A percentile compares a stretch with the other conserved stretches of the same genome.
Evolutionary conservation across 1,140 invertebrate genomes (phyloP).

Genomic region (Drosophila repletoides): DNA sequence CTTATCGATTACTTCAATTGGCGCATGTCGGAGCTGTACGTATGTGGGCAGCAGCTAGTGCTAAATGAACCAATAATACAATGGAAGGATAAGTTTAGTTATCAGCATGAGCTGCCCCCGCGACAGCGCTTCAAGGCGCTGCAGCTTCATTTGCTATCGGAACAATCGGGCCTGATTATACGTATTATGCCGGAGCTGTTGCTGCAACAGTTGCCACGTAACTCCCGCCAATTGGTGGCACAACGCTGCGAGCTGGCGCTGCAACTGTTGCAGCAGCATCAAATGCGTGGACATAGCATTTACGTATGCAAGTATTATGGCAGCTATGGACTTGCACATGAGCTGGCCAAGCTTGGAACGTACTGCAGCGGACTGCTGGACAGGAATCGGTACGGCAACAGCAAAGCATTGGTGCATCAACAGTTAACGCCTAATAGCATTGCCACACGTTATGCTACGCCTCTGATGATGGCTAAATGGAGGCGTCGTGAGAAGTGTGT

Average conservation of each 20-base stretch:
- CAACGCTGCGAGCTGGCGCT: conserved; percentile 43
- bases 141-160: conserved; percentile 52
- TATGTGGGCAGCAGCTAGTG: conserved; percentile 56
- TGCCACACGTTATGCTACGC: conserved; percentile 52
- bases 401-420: conserved; percentile 59
- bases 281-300: conserved; percentile 48
- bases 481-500: conserved; percentile 51
- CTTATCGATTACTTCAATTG: conserved; percentile 53
- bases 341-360: conserved; percentile 45
- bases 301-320: conserved; percentile 68
- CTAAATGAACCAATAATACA: conserved; percentile 58
- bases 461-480: conserved; percentile 71
- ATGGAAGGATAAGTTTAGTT: conserved; percentile 60
- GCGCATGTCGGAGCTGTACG: conserved; percentile 54
- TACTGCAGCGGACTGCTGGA: conserved; percentile 68
- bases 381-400: conserved; percentile 65
- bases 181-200: conserved; percentile 58
- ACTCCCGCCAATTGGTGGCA: conserved; percentile 56
- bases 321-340: conserved; percentile 60
- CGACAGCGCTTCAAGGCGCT: conserved; percentile 54
- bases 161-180: conserved; percentile 57
- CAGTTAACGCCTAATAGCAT: conserved; percentile 44
- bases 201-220: conserved; percentile 26
- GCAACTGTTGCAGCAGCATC: conserved; percentile 46
- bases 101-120: conserved; percentile 34